These are phyloP conservation scores for Actias luna DNA, from an alignment of 2,888 invertebrate species.

Conservation along the genomic window DNA sequence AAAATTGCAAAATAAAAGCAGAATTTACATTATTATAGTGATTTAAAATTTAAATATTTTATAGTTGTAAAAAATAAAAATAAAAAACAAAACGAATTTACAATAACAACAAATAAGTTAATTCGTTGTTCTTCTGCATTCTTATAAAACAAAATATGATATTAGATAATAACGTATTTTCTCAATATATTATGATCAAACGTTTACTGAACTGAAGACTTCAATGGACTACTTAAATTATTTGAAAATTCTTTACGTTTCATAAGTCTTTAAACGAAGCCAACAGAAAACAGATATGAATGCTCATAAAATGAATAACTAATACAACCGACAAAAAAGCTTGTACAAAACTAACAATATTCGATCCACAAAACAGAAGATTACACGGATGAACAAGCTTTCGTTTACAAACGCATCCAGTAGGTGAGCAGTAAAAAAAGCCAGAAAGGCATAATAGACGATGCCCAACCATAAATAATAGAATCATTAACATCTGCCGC, in stretches of 20 bases:
- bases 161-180: not conserved
- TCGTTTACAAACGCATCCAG: slow-evolving; percentile 27
- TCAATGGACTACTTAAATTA: too few relatives aligned
- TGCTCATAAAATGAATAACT: not conserved
- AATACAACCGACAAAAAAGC: slow-evolving; percentile 7
- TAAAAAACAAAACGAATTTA: too few relatives aligned
- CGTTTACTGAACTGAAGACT: too few relatives aligned
- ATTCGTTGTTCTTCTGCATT: too few relatives aligned
- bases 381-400: slow-evolving; percentile 35
- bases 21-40: too few relatives aligned
- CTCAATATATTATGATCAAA: not conserved
- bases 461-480: slow-evolving; percentile 75
- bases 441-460: slow-evolving; percentile 48
- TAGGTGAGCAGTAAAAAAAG: slow-evolving; percentile 36
- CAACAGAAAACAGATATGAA: not conserved
- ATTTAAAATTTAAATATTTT: too few relatives aligned
- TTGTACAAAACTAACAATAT: slow-evolving; percentile 13
- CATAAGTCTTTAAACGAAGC: not conserved
- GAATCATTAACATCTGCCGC: slow-evolving; percentile 80
- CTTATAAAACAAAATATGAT: too few relatives aligned
- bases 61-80: too few relatives aligned
- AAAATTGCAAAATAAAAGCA: too few relatives aligned
- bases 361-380: slow-evolving; percentile 21
- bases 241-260: not conserved
- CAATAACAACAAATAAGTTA: not conserved